These are phyloP conservation scores for Ramphastos sulfuratus DNA, from an alignment of 2,113 vertebrate genomes.

Conservation along the genomic window DNA sequence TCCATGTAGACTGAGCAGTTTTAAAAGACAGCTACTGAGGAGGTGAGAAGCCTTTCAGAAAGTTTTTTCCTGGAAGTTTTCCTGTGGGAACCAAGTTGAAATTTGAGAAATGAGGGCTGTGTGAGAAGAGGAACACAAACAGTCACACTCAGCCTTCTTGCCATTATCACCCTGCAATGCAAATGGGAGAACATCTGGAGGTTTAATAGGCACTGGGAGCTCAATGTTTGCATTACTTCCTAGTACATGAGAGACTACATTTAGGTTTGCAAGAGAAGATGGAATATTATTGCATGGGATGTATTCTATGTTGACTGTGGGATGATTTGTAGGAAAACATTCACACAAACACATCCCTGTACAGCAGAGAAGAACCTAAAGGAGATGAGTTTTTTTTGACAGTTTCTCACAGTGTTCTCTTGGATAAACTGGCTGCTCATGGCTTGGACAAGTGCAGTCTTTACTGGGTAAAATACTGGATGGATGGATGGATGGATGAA, in stretches of 20 bases:
- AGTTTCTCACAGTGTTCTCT: neutral
- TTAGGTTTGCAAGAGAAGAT: neutral
- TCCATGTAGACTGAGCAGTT: neutral
- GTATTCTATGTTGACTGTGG: neutral
- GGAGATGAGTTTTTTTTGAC: neutral
- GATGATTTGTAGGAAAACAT: neutral
- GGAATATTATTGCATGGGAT: neutral
- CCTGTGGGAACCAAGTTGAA: neutral
- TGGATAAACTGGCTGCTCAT: neutral
- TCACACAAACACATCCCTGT: neutral
- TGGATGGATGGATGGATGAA: neutral
- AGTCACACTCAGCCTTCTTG: neutral
- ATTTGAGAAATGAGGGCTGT: constrained; percentile 4
- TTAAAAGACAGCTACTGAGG: neutral
- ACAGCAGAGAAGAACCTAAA: neutral
- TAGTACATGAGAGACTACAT: neutral
- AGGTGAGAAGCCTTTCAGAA: neutral
- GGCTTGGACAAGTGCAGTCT: accelerated
- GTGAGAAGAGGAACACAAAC: neutral
- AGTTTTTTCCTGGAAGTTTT: neutral
- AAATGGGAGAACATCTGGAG: constrained; percentile 5
- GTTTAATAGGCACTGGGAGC: neutral
- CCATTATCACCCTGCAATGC: neutral
- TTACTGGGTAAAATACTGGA: neutral
- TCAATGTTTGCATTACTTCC: neutral